phyloP scores from a whole-genome alignment of 2,113 vertebrate genomes.

The Pandion haliaetus region DNA sequence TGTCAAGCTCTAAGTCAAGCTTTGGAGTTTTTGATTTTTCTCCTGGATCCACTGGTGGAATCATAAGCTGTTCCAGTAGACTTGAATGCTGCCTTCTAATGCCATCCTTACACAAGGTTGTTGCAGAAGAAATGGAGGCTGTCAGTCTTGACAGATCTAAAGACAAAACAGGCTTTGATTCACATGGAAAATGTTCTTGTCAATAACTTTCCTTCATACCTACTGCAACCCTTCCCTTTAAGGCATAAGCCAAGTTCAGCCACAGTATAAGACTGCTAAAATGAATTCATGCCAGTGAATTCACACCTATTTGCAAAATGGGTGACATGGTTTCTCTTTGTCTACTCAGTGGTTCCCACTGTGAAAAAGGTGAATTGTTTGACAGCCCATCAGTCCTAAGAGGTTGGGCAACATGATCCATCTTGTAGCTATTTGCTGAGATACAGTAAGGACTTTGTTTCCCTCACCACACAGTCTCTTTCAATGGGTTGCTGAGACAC shows the following conservation, averaged over 20 bases:
- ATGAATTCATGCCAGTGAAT: neutral
- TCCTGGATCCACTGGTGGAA: neutral
- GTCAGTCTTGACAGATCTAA: neutral
- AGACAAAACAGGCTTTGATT: neutral
- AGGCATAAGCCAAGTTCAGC: neutral
- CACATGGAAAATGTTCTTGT: neutral
- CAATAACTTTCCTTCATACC: neutral
- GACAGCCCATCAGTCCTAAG: neutral
- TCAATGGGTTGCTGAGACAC: neutral
- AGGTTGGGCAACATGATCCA: neutral
- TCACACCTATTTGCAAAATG: neutral
- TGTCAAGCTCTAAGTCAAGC: neutral
- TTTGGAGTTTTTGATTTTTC: neutral
- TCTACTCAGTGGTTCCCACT: neutral
- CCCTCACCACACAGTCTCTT: neutral
- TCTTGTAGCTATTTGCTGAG: neutral
- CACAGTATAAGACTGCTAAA: neutral
- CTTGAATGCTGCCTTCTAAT: neutral
- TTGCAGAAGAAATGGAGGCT: neutral
- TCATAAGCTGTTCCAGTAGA: neutral
- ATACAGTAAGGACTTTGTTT: neutral
- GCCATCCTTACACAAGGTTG: neutral
- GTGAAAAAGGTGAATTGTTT: neutral
- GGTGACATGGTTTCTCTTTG: neutral
- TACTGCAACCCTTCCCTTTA: neutral